Conservation (phyloP, 2,113 vertebrate genomes). For the Opisthocomus hoazin region DNA sequence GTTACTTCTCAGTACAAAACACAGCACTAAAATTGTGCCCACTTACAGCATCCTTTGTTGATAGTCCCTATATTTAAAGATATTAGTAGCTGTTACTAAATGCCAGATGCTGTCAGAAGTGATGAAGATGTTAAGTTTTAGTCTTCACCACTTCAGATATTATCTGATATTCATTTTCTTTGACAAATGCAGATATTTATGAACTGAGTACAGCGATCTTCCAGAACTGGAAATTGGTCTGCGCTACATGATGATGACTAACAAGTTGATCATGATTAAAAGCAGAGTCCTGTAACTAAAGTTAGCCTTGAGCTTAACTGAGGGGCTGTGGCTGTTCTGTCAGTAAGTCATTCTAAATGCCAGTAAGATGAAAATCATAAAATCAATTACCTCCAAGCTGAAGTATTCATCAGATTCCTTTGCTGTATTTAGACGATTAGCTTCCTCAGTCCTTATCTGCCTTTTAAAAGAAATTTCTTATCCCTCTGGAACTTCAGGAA, state of each 20-base stretch:
- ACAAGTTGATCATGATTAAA: conserved; percentile 60
- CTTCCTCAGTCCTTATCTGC: conserved; percentile 4
- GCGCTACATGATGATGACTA: conserved; percentile 44
- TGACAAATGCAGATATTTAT: conserved; percentile 61
- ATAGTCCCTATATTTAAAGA: neutral
- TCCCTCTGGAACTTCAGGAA: neutral
- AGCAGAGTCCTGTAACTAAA: conserved; percentile 44
- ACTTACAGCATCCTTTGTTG: neutral
- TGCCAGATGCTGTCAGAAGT: conserved; percentile 34
- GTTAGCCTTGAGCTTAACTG: conserved; percentile 11
- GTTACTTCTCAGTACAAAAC: neutral
- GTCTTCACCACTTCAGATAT: conserved; percentile 25
- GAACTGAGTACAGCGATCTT: conserved; percentile 25
- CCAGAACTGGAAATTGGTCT: conserved; percentile 56
- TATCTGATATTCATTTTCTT: conserved; percentile 42
- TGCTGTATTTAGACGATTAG: neutral
- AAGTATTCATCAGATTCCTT: neutral
- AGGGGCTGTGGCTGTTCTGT: neutral
- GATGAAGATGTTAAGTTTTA: conserved; percentile 42
- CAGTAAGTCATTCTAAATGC: neutral
- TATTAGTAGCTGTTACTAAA: conserved; percentile 34
- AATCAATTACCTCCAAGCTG: conserved; percentile 17
- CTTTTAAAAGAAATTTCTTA: neutral
- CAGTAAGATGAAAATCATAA: conserved; percentile 13
- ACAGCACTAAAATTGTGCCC: neutral